These are phyloP conservation scores for Okamejei kenojei DNA, from an alignment of 2,797 vertebrate genomes.

Conservation along the genomic window DNA sequence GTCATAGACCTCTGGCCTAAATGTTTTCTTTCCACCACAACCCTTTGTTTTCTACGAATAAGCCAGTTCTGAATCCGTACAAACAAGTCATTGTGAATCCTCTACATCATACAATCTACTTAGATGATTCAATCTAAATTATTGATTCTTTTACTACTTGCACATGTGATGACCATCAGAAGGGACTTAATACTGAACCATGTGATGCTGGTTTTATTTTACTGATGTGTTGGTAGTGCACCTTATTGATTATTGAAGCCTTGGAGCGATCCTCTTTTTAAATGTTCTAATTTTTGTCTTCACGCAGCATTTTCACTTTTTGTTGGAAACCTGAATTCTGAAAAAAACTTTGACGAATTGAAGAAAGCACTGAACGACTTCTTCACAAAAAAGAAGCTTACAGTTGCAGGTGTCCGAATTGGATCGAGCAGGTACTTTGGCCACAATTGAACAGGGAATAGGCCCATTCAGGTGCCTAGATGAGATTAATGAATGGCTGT, in stretches of 20 bases:
- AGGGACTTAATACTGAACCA: slow-evolving; percentile 77
- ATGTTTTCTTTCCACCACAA: no score
- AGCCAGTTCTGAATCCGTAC: no score
- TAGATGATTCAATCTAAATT: not conserved
- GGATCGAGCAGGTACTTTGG: slow-evolving; percentile 71
- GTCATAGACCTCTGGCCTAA: no score
- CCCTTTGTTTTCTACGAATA: no score
- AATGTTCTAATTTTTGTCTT: slow-evolving; percentile 27
- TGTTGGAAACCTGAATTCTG: slow-evolving; percentile 72
- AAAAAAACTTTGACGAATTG: slow-evolving; percentile 79
- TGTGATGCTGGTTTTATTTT: slow-evolving; percentile 35
- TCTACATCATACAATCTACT: no score
- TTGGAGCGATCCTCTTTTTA: accelerated
- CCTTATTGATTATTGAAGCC: slow-evolving; percentile 51
- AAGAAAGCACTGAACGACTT: slow-evolving; percentile 70
- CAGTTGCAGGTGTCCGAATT: slow-evolving; percentile 72
- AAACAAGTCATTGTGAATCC: no score
- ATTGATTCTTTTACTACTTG: not conserved
- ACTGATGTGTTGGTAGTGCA: not conserved
- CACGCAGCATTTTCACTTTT: slow-evolving; percentile 67
- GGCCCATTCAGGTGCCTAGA: not conserved
- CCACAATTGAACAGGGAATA: not conserved
- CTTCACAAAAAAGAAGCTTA: slow-evolving; percentile 78
- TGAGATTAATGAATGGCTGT: not conserved
- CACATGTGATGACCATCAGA: slow-evolving; percentile 58